A percentile compares a stretch with the other conserved stretches of the same genome.
These are phyloP conservation scores for Leptura quadrifasciata DNA, from an alignment of 2,888 invertebrate species.

Conservation along the genomic window DNA sequence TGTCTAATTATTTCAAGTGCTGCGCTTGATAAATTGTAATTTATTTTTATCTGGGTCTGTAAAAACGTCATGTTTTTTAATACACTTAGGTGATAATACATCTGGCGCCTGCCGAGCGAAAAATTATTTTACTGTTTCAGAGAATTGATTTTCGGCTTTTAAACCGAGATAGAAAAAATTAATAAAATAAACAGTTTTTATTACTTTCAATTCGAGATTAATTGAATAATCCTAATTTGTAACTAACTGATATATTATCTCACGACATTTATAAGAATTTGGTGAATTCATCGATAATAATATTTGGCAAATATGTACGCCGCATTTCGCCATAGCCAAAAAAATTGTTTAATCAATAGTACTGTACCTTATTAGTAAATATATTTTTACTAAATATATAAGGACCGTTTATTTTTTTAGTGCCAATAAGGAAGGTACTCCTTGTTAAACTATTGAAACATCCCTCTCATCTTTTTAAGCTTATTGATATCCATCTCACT, in stretches of 20 bases:
- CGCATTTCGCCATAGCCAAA: no score
- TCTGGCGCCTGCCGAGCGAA: constrained; percentile 21
- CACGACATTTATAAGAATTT: not conserved
- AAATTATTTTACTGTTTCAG: not conserved
- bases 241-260: not conserved
- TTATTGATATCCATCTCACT: no score
- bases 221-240: not conserved
- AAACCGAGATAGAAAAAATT: not conserved
- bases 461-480: no score
- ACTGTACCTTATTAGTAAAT: no score
- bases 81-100: constrained; percentile 14
- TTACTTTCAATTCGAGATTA: not conserved
- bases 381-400: no score
- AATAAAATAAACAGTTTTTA: not conserved
- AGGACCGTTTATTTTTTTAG: no score
- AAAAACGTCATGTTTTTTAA: constrained; percentile 25
- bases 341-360: no score
- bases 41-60: constrained; percentile 21
- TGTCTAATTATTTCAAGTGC: constrained; percentile 16
- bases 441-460: no score
- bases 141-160: constrained; percentile 14
- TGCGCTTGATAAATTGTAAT: constrained; percentile 16
- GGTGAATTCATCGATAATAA: not conserved
- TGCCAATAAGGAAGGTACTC: no score
- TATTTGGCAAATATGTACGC: not conserved